Percentiles rank a stretch among this genome's conserved stretches.
phyloP scores from a whole-genome alignment of 2,888 invertebrate species.

The Cheilosia vulpina region DNA sequence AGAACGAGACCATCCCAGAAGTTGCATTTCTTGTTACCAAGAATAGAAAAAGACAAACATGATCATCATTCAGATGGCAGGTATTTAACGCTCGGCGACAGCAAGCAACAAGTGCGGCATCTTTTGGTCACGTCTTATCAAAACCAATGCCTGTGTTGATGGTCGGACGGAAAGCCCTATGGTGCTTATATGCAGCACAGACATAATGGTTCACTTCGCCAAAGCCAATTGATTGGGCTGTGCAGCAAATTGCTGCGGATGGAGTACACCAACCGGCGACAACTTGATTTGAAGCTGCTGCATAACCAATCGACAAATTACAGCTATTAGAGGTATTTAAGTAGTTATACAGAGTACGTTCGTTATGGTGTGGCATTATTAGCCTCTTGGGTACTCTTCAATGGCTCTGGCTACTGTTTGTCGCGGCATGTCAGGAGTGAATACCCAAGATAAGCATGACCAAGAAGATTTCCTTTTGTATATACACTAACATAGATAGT shows the following conservation, averaged over 20 bases:
- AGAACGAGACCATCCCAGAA: slow-evolving; percentile 44
- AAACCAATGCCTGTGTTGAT: slow-evolving; percentile 15
- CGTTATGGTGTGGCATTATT: slow-evolving; percentile 50
- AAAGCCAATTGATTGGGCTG: slow-evolving; percentile 48
- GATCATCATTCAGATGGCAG: slow-evolving; percentile 63
- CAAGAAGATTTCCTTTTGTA: not conserved
- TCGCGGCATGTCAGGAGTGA: not conserved
- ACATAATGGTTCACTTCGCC: slow-evolving; percentile 59
- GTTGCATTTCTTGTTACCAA: slow-evolving; percentile 60
- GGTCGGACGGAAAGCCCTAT: slow-evolving; percentile 36
- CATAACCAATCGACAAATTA: slow-evolving; percentile 70
- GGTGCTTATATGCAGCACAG: slow-evolving; percentile 17
- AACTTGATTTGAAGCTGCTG: slow-evolving; percentile 71
- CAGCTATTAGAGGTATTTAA: slow-evolving; percentile 62
- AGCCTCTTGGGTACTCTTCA: slow-evolving; percentile 46
- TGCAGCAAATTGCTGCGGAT: slow-evolving; percentile 54
- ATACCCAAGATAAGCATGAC: not conserved
- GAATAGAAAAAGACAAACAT: slow-evolving; percentile 50
- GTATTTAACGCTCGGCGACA: slow-evolving; percentile 58
- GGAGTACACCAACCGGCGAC: slow-evolving; percentile 55
- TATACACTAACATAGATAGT: no score
- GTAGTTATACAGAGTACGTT: slow-evolving; percentile 36
- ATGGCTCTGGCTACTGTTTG: slow-evolving; percentile 55
- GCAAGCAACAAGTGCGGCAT: slow-evolving; percentile 63
- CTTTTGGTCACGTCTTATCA: slow-evolving; percentile 68